A percentile compares a stretch with the other conserved stretches of the same genome.
phyloP scores from a whole-genome alignment of 2,888 invertebrate species.

The Idaea straminata region DNA sequence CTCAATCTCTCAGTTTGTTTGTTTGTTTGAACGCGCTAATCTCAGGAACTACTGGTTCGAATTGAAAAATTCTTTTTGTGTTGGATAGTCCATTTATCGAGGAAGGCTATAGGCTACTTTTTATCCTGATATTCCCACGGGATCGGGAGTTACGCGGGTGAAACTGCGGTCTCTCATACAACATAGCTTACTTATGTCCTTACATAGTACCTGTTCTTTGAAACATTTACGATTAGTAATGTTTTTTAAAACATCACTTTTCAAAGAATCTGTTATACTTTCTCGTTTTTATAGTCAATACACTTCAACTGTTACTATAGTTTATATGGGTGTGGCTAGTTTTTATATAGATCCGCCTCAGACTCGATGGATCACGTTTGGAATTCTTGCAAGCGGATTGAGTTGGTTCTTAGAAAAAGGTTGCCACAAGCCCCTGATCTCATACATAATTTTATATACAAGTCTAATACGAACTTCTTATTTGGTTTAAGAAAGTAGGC shows the following conservation, averaged over 20 bases:
- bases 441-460: slow-evolving; percentile 25
- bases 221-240: neutral
- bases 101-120: too few relatives aligned
- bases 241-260: slow-evolving; percentile 13
- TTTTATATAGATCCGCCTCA: slow-evolving; percentile 45
- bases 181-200: neutral
- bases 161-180: too few relatives aligned
- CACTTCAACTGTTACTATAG: slow-evolving; percentile 43
- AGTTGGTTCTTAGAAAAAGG: slow-evolving; percentile 21
- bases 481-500: slow-evolving; percentile 21
- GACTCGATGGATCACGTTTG: slow-evolving; percentile 44
- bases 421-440: slow-evolving; percentile 20
- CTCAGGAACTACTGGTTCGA: too few relatives aligned
- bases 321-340: slow-evolving; percentile 46
- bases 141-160: too few relatives aligned
- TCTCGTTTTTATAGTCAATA: slow-evolving; percentile 40
- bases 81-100: too few relatives aligned
- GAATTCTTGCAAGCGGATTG: slow-evolving; percentile 48
- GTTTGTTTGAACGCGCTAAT: too few relatives aligned
- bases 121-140: too few relatives aligned
- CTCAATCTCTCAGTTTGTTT: neutral
- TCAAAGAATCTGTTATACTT: slow-evolving; percentile 45
- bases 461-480: slow-evolving; percentile 26
- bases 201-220: too few relatives aligned
- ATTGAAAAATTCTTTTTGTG: too few relatives aligned